Evolutionary conservation across 2,888 invertebrate species (phyloP).

Genomic region (Apamea monoglypha): DNA sequence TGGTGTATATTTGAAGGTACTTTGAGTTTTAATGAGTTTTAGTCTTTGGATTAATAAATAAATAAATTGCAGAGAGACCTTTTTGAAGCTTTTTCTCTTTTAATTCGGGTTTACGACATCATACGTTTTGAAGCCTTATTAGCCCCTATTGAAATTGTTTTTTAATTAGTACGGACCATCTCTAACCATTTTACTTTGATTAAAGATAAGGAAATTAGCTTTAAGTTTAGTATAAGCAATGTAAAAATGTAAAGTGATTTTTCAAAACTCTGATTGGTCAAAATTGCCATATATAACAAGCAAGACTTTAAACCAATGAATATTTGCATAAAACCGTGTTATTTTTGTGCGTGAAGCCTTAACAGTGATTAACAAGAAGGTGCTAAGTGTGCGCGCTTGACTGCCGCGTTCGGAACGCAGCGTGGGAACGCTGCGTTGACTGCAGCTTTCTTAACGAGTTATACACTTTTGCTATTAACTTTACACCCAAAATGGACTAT

Average conservation of each 20-base stretch:
- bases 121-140: no score
- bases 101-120: no score
- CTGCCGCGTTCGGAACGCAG: constrained; percentile 29
- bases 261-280: constrained; percentile 23
- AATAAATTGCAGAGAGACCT: no score
- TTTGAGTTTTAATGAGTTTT: no score
- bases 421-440: constrained; percentile 19
- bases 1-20: no score
- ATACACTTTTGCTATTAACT: constrained; percentile 56
- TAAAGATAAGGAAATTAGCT: not conserved
- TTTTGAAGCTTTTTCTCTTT: no score
- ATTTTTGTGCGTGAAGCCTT: constrained; percentile 39
- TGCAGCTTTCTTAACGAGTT: constrained; percentile 62
- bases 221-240: not conserved
- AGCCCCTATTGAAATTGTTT: not conserved
- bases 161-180: not conserved
- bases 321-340: constrained; percentile 28
- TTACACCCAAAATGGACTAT: constrained; percentile 59
- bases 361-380: constrained; percentile 53
- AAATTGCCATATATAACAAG: constrained; percentile 46
- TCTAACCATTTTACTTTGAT: not conserved
- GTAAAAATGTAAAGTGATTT: not conserved
- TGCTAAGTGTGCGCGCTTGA: constrained; percentile 32
- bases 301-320: constrained; percentile 6
- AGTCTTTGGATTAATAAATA: no score